Percentiles rank a stretch among this genome's conserved stretches.
phyloP scores from a whole-genome alignment of 2,888 invertebrate species.

The Ganaspis brasiliensis region DNA sequence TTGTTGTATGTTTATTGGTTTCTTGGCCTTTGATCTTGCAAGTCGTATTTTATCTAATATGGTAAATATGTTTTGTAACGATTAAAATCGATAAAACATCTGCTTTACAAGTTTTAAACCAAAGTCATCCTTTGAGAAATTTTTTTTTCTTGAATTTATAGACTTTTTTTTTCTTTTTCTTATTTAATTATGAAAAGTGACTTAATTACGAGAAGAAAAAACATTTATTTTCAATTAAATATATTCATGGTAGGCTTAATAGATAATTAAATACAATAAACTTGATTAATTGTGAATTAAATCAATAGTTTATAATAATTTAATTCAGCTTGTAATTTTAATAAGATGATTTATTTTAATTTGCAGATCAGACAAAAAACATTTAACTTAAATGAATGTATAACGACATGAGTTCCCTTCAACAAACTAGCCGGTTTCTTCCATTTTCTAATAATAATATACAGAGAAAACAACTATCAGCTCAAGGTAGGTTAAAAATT shows the following conservation, averaged over 20 bases:
- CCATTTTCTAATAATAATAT: slow-evolving; percentile 84
- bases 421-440: slow-evolving; percentile 84
- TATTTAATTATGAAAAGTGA: no score
- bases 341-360: slow-evolving; percentile 42
- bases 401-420: slow-evolving; percentile 84
- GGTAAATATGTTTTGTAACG: slow-evolving; percentile 28
- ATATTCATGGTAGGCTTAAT: no score
- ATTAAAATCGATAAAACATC: slow-evolving; percentile 20
- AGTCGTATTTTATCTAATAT: slow-evolving; percentile 36
- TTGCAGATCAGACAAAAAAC: slow-evolving; percentile 80
- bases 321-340: slow-evolving; percentile 45
- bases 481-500: slow-evolving; percentile 73
- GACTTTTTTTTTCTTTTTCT: neutral
- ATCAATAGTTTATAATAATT: no score
- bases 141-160: no score
- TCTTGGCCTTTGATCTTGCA: slow-evolving; percentile 27
- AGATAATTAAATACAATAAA: no score
- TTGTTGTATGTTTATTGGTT: slow-evolving; percentile 28
- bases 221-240: no score
- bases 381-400: slow-evolving; percentile 68
- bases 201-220: no score
- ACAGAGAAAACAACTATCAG: slow-evolving; percentile 83
- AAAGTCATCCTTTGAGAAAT: neutral
- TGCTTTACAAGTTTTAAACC: neutral
- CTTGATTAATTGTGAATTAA: no score